Evolutionary conservation across 2,797 vertebrate genomes (phyloP).

Genomic region (Acrossocheilus fasciatus): DNA sequence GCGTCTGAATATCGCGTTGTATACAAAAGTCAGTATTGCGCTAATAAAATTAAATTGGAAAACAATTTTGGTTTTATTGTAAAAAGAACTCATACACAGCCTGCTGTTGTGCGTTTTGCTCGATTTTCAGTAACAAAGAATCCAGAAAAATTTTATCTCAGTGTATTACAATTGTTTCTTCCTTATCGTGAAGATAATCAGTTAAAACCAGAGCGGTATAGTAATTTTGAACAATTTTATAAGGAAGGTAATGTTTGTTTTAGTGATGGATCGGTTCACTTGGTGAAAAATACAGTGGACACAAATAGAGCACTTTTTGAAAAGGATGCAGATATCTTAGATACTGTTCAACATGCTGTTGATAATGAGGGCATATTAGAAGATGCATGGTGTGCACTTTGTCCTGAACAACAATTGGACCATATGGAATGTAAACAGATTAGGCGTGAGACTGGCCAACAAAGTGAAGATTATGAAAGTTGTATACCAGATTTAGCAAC

Average conservation of each 20-base stretch:
- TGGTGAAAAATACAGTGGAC: background rate
- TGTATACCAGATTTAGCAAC: background rate
- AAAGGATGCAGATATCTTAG: slow-evolving; percentile 24
- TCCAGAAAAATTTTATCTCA: slow-evolving; percentile 33
- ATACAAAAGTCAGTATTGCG: background rate
- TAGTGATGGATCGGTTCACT: background rate
- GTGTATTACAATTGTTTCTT: slow-evolving; percentile 29
- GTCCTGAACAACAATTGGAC: background rate
- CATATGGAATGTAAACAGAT: background rate
- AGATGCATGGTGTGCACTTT: slow-evolving; percentile 18
- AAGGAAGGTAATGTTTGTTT: background rate
- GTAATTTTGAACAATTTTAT: slow-evolving; percentile 31
- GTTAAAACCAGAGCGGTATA: slow-evolving; percentile 15
- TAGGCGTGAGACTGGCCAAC: no score
- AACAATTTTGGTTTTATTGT: slow-evolving; percentile 16
- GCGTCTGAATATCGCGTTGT: slow-evolving; percentile 45
- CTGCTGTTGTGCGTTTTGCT: slow-evolving; percentile 40
- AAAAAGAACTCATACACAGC: slow-evolving; percentile 34
- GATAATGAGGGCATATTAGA: background rate
- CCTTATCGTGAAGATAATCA: background rate
- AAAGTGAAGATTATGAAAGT: background rate
- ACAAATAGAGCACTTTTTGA: slow-evolving; percentile 6
- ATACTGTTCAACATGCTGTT: background rate
- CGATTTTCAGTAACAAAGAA: slow-evolving; percentile 34
- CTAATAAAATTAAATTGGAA: background rate